Evolutionary conservation across 2,113 vertebrate genomes (phyloP), one percentile per base, ranked within the genome.

Genomic region (Amia ocellicauda): DNA sequence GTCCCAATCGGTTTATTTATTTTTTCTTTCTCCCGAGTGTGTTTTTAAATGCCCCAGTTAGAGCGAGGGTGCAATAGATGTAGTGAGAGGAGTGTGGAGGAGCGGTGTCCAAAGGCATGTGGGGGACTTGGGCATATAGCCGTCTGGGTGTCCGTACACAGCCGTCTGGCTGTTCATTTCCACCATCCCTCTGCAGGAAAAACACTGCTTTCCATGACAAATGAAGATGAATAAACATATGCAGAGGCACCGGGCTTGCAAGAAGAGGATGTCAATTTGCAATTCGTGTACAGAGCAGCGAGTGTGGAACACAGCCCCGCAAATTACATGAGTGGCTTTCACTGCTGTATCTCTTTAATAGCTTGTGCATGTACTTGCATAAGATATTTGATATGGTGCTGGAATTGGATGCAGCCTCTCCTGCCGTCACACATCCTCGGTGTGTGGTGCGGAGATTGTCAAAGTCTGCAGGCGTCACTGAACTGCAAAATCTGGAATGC

Each of bases 401-500:
- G 71, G 76, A 83, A 85, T 79, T 84, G 83, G 69, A 83, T 79
- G 70, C 80, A 76, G 74, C 73, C 78, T 79, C 72, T 77, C 77
- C 79, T 81, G 28, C 51, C 66, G 36, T 41, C 26, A 36, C 11
- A 11, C 31, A 36, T 11, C 31, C 8, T 28, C 23, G 26, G 67
- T 80, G 61, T 80, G 81, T 75, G 68, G 72, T 71, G 65, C 69
- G 36, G 27, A 74, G 68, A 69, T 76, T 73, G 74, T 72, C 61
- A 78, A 83, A 72, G 79, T 83, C 71, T 71, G 22, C 68, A 80
- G 82, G 80, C 83, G 77, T 82, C 87, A 86, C 70, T 78, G 88
- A 85, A 67, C 86, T 90, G 87, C 91, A 86, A 91, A 91, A 90
- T 86, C 68, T 74, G 67, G 65, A 29, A 50, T 50, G 69, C 70